Percentiles rank a stretch among this genome's conserved stretches.
These are phyloP conservation scores for Drosophila serrata DNA, from an alignment of 1,140 invertebrate species.

Conservation along the genomic window DNA sequence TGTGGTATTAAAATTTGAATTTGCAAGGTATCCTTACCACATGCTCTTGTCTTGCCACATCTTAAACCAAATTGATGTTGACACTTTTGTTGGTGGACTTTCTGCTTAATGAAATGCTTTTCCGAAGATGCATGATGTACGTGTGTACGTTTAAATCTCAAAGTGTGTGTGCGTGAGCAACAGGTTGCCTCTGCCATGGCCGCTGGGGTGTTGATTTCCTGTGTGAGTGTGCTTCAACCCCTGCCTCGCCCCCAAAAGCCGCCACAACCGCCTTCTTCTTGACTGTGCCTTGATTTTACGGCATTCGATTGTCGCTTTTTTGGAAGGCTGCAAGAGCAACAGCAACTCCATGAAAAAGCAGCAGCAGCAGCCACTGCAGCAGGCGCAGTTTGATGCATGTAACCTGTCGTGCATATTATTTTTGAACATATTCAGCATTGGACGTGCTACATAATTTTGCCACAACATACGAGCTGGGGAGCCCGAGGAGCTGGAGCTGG, in stretches of 20 bases:
- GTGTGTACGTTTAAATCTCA: not conserved
- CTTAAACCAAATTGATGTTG: not conserved
- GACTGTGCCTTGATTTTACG: slow-evolving; percentile 67
- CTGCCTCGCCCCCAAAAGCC: not conserved
- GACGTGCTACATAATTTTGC: slow-evolving; percentile 73
- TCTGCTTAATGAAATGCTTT: slow-evolving; percentile 62
- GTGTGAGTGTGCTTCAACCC: slow-evolving; percentile 14
- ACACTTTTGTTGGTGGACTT: slow-evolving; percentile 26
- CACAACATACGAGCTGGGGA: slow-evolving; percentile 41
- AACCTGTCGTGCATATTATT: slow-evolving; percentile 75
- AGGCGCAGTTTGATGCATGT: slow-evolving; percentile 77
- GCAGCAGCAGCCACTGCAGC: slow-evolving; percentile 15
- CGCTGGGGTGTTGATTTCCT: slow-evolving; percentile 17
- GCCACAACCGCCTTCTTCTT: slow-evolving; percentile 54
- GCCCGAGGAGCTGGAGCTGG: slow-evolving; percentile 6
- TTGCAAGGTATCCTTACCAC: not conserved
- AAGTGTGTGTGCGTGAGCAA: slow-evolving; percentile 48
- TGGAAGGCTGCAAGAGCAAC: slow-evolving; percentile 13
- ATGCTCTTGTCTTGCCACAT: too few species aligned
- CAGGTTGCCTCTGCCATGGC: slow-evolving; percentile 62
- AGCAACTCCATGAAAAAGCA: not conserved
- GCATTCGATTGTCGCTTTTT: slow-evolving; percentile 67
- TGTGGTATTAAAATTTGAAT: not conserved
- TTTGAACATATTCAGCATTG: slow-evolving; percentile 75
- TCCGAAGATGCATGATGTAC: slow-evolving; percentile 44